Evolutionary conservation across 2,113 vertebrate genomes (phyloP).

Genomic region (Cyanistes caeruleus): DNA sequence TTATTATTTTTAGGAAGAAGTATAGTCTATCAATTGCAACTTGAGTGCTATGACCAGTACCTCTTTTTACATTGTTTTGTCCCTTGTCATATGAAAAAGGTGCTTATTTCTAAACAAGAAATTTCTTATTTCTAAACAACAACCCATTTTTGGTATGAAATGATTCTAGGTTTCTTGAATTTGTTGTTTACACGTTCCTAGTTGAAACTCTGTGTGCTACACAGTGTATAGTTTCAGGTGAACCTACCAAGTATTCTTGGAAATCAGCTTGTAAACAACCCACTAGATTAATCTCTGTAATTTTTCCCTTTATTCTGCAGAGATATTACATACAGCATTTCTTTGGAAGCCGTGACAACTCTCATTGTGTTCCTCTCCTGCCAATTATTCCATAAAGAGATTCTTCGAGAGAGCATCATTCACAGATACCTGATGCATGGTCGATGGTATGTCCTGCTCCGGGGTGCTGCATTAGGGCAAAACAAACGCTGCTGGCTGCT

Average conservation of each 20-base stretch:
- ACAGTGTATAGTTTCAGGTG: background rate
- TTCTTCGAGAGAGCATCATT: conserved; percentile 86
- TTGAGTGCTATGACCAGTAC: background rate
- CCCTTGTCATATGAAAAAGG: background rate
- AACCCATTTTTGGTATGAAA: background rate
- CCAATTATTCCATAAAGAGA: conserved; percentile 94
- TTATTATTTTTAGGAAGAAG: background rate
- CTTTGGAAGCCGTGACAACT: conserved; percentile 92
- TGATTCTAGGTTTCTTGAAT: background rate
- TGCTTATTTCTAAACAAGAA: background rate
- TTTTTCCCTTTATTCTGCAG: conserved; percentile 65
- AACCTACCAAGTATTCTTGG: background rate
- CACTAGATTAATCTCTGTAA: background rate
- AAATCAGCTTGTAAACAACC: background rate
- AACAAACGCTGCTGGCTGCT: rapidly evolving
- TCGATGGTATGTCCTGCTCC: conserved; percentile 82
- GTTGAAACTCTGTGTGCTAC: background rate
- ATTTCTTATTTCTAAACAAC: background rate
- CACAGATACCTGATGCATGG: conserved; percentile 91
- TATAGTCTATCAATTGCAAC: background rate
- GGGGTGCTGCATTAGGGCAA: background rate
- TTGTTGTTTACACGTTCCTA: background rate
- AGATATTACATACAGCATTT: conserved; percentile 95
- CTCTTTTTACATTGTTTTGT: background rate
- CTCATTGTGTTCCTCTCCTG: conserved; percentile 93